phyloP scores from a whole-genome alignment of 2,888 invertebrate genomes.

The Saturnia pavonia region DNA sequence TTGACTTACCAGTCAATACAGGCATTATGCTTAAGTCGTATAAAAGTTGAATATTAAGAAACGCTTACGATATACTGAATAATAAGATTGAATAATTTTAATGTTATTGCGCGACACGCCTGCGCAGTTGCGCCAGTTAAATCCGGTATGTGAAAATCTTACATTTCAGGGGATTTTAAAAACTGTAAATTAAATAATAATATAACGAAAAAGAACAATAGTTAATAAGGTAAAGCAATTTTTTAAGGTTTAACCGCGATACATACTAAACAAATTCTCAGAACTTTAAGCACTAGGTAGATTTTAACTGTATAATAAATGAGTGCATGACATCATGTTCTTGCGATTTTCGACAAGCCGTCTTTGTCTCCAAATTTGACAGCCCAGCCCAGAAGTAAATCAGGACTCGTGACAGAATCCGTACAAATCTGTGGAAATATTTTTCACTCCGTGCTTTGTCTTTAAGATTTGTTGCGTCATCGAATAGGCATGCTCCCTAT shows the following conservation, averaged over 20 bases:
- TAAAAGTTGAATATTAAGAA: no score
- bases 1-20: no score
- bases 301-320: slow-evolving; percentile 18
- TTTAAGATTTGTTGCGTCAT: slow-evolving; percentile 48
- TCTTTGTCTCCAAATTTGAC: slow-evolving; percentile 71
- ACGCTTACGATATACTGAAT: no score
- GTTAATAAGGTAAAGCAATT: no score
- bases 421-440: slow-evolving; percentile 66
- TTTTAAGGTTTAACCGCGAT: neutral
- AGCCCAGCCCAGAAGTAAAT: slow-evolving; percentile 68
- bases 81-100: no score
- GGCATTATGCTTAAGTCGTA: no score
- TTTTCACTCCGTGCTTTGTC: slow-evolving; percentile 47
- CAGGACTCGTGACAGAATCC: slow-evolving; percentile 65
- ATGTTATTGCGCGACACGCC: no score
- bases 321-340: slow-evolving; percentile 69
- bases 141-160: no score
- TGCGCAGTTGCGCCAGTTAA: no score
- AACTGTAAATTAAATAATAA: no score
- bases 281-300: slow-evolving; percentile 14
- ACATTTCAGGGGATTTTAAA: no score
- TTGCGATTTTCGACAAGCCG: slow-evolving; percentile 63
- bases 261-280: neutral
- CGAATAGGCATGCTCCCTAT: slow-evolving; percentile 44
- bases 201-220: no score